Base-by-base conservation (phyloP, 2,113 vertebrate genomes). In the Paramisgurnus dabryanus region DNA sequence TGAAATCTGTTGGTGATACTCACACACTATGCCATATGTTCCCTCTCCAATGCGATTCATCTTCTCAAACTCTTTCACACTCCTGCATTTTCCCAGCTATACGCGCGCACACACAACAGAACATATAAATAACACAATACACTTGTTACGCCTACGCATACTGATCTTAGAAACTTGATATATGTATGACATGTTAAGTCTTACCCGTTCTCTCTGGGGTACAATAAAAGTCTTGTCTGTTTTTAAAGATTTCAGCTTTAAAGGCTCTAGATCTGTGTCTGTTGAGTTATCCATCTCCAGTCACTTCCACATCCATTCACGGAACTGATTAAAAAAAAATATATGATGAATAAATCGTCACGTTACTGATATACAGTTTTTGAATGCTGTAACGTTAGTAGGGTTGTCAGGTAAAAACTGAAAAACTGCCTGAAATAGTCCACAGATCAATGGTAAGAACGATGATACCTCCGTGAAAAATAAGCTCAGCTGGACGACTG, bases 11-110 rank as follows among this genome's bases (percentile, higher is more conserved):
- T 40, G 2, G 17, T 65, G 13, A 69, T 22, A 93, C 97, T 96
- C 80, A 99, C 97, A 99, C 80, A 99, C 97, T 0, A 99, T 99
- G 84, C 97, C 97, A 0, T 99, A 99, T 2, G 97, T 99, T 85
- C 97, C 97, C 82, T 99, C 97, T 61, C 97, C 97, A 0, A 99
- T 97, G 1, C 97, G 95, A 55, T 99, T 99, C 66, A 98, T 90
- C 83, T 98, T 99, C 93, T 97, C 97, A 1, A 98, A 99, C 85
- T 98, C 95, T 86, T 97, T 93, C 82, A 99, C 97, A 0, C 95
- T 98, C 64, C 97, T 92, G 89, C 97, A 98, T 70, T 90, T 94
- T 5, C 97, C 97, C 80, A 99, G 91, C 97, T 99, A 84, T 9
- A 78, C n/a, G 78, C 39, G 75, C 5, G 40, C 41, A 75, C 17